Conservation (phyloP, 2,888 invertebrate species). For the Platerodrilus igneus region DNA sequence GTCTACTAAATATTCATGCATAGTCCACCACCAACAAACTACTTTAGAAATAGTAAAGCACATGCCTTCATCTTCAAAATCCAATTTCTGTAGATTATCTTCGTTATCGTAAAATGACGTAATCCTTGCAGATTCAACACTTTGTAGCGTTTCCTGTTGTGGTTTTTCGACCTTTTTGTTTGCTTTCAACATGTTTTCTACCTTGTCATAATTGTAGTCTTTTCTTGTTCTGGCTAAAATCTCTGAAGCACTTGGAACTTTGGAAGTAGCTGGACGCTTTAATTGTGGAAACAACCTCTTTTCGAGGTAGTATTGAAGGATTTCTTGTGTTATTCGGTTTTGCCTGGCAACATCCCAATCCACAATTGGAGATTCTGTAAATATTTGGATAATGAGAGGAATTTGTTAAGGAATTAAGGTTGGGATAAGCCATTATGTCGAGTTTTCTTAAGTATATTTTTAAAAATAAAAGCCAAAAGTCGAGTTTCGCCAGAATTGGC, state of each 20-base stretch:
- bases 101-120: constrained; percentile 52
- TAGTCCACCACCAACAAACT: too few species aligned
- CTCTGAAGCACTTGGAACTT: constrained; percentile 60
- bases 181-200: constrained; percentile 37
- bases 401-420: too few species aligned
- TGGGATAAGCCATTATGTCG: too few species aligned
- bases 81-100: constrained; percentile 45
- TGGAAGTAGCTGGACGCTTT: constrained; percentile 44
- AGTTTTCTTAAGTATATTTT: too few species aligned
- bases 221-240: constrained; percentile 54
- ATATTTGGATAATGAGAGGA: constrained; percentile 6
- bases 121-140: constrained; percentile 67
- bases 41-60: constrained; percentile 14
- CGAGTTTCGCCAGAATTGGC: constrained; percentile 13
- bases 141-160: constrained; percentile 61
- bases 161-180: constrained; percentile 31
- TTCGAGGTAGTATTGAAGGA: constrained; percentile 68
- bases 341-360: constrained; percentile 62
- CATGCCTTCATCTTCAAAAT: constrained; percentile 29
- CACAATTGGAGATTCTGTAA: constrained; percentile 14
- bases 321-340: constrained; percentile 73
- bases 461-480: constrained; percentile 1
- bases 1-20: too few species aligned
- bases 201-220: constrained; percentile 34
- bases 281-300: constrained; percentile 60